Evolutionary conservation across 2,797 vertebrate genomes (phyloP), one percentile per base, ranked within the genome.

Genomic region (Ispidina lecontei): DNA sequence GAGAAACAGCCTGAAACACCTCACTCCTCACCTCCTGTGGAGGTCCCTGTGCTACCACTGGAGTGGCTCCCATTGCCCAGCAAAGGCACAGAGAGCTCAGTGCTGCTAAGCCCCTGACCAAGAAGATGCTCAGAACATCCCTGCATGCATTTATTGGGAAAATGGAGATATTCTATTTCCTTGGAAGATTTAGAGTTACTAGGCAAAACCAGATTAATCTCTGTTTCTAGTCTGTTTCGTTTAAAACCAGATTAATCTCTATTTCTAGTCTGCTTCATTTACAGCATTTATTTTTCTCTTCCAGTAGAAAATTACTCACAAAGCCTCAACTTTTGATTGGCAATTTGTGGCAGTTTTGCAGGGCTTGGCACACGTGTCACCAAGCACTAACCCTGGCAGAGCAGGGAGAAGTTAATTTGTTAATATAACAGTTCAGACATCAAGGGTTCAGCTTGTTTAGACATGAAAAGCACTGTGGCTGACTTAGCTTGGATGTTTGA

Each of bases 21-120:
- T n/a, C 26, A 52, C 62, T 88, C 70, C 65, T 88, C 71, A 78
- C 28, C 84, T 92, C 82, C 62, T 75, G 76, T 55, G 68, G 73
- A 91, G 80, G 60, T 91, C 84, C 65, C 77, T 64, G 54, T 47
- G 73, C 55, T 65, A 14, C 44, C 69, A 6, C 26, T 37, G 64
- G 23, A 69, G 43, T 23, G 35, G 29, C 23, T 80, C 71, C 62
- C 70, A 47, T 14, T 9, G 49, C 39, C 64, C 0, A 0, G n/a
- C 3, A 12, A 88, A 76, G 54, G 52, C 39, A 80, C 2, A 37
- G 44, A 87, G 18, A 59, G 59, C 77, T 65, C 82, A 91, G 25
- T 29, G 43, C 31, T 49, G 31, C 75, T 82, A 83, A 89, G n/a
- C 10, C 26, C 21, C 70, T 81, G 37, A 84, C n/a, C 54, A 58